phyloP scores from a whole-genome alignment of 2,113 vertebrate species.

The Anguilla japonica region DNA sequence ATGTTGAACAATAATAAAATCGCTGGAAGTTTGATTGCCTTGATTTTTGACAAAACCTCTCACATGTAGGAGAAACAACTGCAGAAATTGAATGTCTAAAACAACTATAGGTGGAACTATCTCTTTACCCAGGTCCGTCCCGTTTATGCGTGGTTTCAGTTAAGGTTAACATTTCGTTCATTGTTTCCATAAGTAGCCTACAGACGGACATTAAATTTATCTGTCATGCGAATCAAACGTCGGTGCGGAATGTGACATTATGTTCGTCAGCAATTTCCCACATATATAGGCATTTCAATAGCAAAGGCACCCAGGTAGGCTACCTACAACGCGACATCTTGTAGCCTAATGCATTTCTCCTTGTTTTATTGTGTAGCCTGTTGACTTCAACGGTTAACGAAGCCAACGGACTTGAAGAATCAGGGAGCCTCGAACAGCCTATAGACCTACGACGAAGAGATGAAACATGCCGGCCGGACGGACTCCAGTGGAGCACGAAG shows the following conservation, averaged over 20 bases:
- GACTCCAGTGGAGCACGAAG: not conserved
- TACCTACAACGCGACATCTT: not conserved
- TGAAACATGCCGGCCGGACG: not conserved
- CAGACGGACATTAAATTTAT: not conserved
- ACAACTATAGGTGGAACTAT: no score
- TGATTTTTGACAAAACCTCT: no score
- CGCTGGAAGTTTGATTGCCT: no score
- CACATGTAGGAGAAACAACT: no score
- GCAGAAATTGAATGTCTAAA: no score
- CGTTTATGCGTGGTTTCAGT: no score
- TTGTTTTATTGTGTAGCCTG: slow-evolving; percentile 15
- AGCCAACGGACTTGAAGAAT: slow-evolving; percentile 16
- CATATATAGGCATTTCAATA: not conserved
- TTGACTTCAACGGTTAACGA: slow-evolving; percentile 14
- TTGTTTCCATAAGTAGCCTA: not conserved
- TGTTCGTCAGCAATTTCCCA: not conserved
- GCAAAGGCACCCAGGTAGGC: not conserved
- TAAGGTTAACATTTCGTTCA: not conserved
- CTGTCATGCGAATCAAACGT: not conserved
- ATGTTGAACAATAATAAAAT: no score
- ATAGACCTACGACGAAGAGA: not conserved
- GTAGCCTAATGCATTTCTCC: not conserved
- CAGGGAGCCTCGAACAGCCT: not conserved
- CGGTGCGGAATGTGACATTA: not conserved
- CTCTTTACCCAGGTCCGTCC: no score